phyloP scores from a whole-genome alignment of 1,140 invertebrate species.

The Anagrus nilaparvatae region DNA sequence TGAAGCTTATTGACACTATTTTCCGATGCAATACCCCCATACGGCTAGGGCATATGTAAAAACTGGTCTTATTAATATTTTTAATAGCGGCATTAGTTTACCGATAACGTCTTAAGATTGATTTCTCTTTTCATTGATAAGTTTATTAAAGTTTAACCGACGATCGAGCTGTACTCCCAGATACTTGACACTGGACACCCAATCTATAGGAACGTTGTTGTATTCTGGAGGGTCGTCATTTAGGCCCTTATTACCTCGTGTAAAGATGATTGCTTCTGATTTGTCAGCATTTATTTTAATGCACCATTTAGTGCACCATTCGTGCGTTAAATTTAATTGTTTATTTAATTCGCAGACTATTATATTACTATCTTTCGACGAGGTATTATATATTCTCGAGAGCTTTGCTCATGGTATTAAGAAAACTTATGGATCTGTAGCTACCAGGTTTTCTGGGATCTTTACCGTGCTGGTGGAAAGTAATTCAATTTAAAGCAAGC shows the following conservation, averaged over 20 bases:
- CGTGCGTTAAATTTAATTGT: background rate
- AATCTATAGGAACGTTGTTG: background rate
- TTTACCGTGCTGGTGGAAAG: conserved; percentile 6
- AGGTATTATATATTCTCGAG: conserved; percentile 5
- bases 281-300: background rate
- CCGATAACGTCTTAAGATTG: background rate
- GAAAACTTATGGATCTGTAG: conserved; percentile 7
- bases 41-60: background rate
- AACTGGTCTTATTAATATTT: background rate
- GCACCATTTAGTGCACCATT: background rate
- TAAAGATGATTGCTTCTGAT: conserved; percentile 2
- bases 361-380: background rate
- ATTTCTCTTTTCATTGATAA: background rate
- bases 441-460: background rate
- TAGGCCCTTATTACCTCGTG: background rate
- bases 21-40: background rate
- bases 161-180: background rate
- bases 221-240: background rate
- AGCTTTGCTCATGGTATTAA: conserved; percentile 7
- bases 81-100: background rate
- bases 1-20: background rate
- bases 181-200: background rate
- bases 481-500: background rate
- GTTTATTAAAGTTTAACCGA: background rate
- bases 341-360: background rate